Conservation (phyloP, 2,113 vertebrate species). For the Electrona antarctica region DNA sequence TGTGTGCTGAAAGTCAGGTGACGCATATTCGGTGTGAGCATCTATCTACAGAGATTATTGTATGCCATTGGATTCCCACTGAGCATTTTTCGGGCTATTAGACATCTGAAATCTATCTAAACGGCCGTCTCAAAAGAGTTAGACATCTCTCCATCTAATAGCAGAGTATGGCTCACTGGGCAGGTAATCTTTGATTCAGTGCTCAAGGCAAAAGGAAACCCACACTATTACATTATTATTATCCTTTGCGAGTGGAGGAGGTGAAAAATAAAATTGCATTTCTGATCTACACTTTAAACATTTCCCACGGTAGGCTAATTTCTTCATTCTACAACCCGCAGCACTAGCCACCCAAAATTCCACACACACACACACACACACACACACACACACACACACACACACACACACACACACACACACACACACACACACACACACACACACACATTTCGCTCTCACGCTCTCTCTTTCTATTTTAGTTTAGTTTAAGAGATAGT, state of each 20-base stretch:
- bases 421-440: no score
- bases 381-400: slow-evolving; percentile 4
- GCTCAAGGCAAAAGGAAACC: background rate
- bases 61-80: slow-evolving; percentile 22
- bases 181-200: background rate
- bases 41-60: slow-evolving; percentile 27
- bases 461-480: no score
- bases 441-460: no score
- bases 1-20: slow-evolving; percentile 27
- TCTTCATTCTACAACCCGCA: slow-evolving; percentile 27
- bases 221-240: background rate
- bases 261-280: slow-evolving; percentile 14
- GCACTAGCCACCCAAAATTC: slow-evolving; percentile 19
- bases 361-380: slow-evolving; percentile 6
- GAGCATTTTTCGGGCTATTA: no score
- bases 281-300: background rate
- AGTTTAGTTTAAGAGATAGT: background rate
- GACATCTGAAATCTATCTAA: no score
- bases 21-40: slow-evolving; percentile 21
- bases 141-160: no score
- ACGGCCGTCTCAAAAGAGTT: no score
- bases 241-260: slow-evolving; percentile 9
- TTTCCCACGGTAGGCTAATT: slow-evolving; percentile 14
- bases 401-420: background rate
- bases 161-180: no score